Evolutionary conservation across 2,797 vertebrate species (phyloP).

Genomic region (Masticophis lateralis): DNA sequence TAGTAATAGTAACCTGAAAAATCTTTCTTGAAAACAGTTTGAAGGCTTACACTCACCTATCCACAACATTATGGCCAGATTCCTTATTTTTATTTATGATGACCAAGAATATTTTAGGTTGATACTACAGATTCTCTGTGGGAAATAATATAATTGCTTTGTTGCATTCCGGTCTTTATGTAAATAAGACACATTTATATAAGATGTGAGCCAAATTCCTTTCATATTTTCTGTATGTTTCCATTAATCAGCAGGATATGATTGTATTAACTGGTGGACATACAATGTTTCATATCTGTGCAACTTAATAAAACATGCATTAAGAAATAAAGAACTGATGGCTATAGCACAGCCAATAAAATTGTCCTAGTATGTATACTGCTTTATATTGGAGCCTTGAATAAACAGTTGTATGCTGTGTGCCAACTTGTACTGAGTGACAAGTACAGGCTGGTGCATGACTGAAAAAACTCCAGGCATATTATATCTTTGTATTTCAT

Average conservation of each 20-base stretch:
- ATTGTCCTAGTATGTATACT: neutral
- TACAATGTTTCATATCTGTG: neutral
- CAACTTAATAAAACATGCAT: neutral
- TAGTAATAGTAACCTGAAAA: neutral
- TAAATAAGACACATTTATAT: slow-evolving; percentile 10
- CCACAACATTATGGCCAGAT: neutral
- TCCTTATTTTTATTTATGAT: neutral
- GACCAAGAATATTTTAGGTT: neutral
- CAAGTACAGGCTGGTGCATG: neutral
- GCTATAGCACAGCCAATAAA: slow-evolving; percentile 3
- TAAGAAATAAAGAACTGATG: neutral
- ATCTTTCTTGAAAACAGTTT: no score
- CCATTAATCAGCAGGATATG: neutral
- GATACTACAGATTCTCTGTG: neutral
- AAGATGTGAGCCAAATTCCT: neutral
- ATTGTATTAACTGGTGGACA: neutral
- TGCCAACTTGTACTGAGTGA: slow-evolving; percentile 5
- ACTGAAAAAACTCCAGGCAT: neutral
- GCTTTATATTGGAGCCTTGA: slow-evolving; percentile 24
- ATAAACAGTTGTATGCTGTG: neutral
- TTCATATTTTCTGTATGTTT: neutral
- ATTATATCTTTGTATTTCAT: neutral
- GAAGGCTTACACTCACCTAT: neutral
- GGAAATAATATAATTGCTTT: neutral
- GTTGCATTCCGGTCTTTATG: neutral